Percentiles rank a stretch among this genome's conserved stretches.
Conservation (phyloP, 2,113 vertebrate genomes). For the Herpetotheres cachinnans region DNA sequence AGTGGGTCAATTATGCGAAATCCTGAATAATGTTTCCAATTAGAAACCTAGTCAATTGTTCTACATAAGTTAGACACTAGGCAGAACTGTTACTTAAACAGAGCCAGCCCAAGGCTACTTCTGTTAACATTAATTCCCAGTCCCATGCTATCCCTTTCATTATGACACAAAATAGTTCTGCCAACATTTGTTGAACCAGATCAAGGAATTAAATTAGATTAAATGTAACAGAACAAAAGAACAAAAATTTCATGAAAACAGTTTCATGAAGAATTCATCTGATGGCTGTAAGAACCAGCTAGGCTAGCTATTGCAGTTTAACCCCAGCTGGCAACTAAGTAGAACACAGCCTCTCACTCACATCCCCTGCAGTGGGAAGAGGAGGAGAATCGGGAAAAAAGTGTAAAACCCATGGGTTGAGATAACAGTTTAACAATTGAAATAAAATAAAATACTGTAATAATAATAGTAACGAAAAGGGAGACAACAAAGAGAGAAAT, state of each 20-base stretch:
- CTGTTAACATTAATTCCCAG: background rate
- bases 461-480: too few relatives aligned
- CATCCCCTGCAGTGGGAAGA: too few relatives aligned
- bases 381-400: too few relatives aligned
- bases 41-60: background rate
- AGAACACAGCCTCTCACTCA: too few relatives aligned
- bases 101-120: background rate
- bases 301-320: too few relatives aligned
- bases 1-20: background rate
- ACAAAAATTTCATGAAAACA: background rate
- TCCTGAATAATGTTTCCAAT: background rate
- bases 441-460: too few relatives aligned
- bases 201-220: background rate
- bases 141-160: background rate
- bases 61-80: accelerated
- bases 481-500: too few relatives aligned
- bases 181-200: background rate
- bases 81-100: background rate
- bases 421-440: too few relatives aligned
- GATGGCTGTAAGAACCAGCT: background rate
- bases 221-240: background rate
- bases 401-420: too few relatives aligned
- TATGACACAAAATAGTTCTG: background rate
- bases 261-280: background rate
- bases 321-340: too few relatives aligned